phyloP scores from a whole-genome alignment of 2,113 vertebrate genomes.

The Sinocyclocheilus anophthalmus region DNA sequence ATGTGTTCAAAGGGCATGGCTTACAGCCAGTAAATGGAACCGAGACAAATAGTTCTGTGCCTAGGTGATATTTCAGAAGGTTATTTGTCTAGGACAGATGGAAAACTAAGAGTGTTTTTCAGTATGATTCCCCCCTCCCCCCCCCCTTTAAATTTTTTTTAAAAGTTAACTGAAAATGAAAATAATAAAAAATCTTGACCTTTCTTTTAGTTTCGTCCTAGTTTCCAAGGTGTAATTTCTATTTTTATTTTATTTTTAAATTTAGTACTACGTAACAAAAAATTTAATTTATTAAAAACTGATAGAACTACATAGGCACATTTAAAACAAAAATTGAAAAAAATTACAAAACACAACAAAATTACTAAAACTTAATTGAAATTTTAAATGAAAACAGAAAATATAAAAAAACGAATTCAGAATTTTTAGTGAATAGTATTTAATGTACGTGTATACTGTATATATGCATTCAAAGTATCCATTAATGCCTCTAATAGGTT shows the following conservation, averaged over 20 bases:
- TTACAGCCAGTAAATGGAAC: slow-evolving; percentile 6
- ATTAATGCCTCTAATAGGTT: neutral
- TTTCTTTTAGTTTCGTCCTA: too few species aligned
- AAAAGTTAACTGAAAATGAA: neutral
- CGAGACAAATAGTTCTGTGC: slow-evolving; percentile 38
- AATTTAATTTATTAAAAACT: too few species aligned
- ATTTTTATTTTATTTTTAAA: too few species aligned
- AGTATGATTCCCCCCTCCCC: slow-evolving; percentile 23
- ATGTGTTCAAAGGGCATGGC: slow-evolving; percentile 25
- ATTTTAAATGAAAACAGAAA: too few species aligned
- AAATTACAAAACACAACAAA: too few species aligned
- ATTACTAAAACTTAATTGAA: neutral
- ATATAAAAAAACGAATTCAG: neutral
- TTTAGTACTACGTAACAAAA: too few species aligned
- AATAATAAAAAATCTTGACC: too few species aligned
- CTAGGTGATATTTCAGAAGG: slow-evolving; percentile 26
- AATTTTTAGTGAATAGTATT: too few species aligned
- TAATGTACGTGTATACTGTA: neutral
- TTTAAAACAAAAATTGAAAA: too few species aligned
- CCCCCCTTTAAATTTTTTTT: too few species aligned
- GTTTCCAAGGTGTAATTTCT: too few species aligned
- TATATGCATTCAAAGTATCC: neutral
- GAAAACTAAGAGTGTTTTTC: slow-evolving; percentile 18
- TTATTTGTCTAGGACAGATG: slow-evolving; percentile 33
- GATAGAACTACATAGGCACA: too few species aligned